Evolutionary conservation across 2,113 vertebrate genomes (phyloP).

Genomic region (Stegostoma tigrinum): DNA sequence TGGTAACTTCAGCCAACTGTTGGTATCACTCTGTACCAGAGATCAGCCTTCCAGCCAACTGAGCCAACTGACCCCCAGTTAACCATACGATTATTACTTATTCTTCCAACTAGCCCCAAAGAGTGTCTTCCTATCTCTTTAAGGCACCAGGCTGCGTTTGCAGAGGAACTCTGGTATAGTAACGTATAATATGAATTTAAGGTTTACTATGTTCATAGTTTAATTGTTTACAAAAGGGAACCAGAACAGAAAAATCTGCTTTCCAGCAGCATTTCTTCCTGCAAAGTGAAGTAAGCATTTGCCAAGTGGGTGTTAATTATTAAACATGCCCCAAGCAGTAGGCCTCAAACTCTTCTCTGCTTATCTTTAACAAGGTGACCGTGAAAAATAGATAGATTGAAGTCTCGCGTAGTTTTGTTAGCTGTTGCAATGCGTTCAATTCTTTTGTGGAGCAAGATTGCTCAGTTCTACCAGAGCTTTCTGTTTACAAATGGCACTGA

Average conservation of each 20-base stretch:
- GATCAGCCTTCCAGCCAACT: no score
- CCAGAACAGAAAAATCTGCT: background rate
- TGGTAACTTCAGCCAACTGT: no score
- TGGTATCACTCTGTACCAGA: no score
- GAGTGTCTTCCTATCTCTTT: background rate
- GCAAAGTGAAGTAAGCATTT: background rate
- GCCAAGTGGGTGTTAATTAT: background rate
- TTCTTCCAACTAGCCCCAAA: background rate
- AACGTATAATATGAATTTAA: no score
- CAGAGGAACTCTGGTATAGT: background rate
- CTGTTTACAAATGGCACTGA: background rate
- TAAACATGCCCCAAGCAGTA: background rate
- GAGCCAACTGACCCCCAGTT: background rate
- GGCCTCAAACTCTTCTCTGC: background rate
- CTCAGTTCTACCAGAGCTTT: background rate
- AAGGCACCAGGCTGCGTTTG: background rate
- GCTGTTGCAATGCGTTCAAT: background rate
- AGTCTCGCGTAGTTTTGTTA: background rate
- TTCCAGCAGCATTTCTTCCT: background rate
- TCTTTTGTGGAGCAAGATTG: background rate
- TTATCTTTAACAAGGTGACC: background rate
- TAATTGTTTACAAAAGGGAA: background rate
- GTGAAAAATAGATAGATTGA: background rate
- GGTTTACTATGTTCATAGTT: background rate
- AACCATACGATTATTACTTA: background rate